These are phyloP conservation scores for Alexandromys fortis DNA, from an alignment of 2,113 vertebrate species.

Conservation along the genomic window DNA sequence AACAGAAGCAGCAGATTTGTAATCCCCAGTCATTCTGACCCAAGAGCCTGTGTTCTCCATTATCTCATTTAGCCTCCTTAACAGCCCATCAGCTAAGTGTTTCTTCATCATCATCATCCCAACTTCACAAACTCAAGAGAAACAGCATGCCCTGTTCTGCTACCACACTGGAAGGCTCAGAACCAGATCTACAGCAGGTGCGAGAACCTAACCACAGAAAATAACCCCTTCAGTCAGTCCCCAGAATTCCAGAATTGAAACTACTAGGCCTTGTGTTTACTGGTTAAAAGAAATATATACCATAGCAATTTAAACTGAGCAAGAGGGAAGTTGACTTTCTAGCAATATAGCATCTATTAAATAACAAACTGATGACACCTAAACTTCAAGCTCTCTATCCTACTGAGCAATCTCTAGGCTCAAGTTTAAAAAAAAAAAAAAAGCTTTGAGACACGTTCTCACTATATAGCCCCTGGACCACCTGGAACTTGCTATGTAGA, in stretches of 20 bases:
- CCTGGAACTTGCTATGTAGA: not conserved
- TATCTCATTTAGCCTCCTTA: not conserved
- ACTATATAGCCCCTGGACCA: too few species aligned
- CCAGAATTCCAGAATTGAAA: not conserved
- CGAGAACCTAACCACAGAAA: slow-evolving; percentile 2
- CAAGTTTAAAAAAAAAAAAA: not conserved
- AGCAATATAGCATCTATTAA: not conserved
- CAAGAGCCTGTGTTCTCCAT: slow-evolving; percentile 28
- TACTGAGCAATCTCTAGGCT: not conserved
- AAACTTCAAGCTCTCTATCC: slow-evolving; percentile 35
- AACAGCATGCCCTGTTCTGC: not conserved
- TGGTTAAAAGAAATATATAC: not conserved
- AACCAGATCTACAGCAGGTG: not conserved
- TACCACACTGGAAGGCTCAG: not conserved
- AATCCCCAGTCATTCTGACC: slow-evolving; percentile 26
- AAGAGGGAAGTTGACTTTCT: not conserved
- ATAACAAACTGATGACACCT: not conserved
- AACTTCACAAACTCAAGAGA: slow-evolving; percentile 3
- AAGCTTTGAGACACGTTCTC: not conserved
- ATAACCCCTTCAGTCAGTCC: not conserved
- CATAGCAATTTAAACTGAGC: not conserved
- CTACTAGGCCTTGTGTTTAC: not conserved
- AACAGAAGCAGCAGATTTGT: not conserved
- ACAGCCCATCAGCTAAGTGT: not conserved
- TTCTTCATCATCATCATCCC: not conserved